Evolutionary conservation across 2,888 invertebrate species (phyloP).

Genomic region (Diaperis boleti): DNA sequence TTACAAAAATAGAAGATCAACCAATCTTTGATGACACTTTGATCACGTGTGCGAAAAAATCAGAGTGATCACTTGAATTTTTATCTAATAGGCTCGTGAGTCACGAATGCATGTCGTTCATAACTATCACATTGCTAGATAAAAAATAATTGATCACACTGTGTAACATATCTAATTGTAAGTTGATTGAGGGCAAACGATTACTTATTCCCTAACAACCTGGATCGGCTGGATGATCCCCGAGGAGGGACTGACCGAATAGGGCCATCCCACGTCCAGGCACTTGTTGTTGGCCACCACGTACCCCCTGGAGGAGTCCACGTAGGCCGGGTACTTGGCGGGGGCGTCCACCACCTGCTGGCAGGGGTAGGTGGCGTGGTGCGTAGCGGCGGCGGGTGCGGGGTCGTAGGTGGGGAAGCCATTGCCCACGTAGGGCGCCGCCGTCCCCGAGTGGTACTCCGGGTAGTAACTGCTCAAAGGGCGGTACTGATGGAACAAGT

Average conservation of each 20-base stretch:
- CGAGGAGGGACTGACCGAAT: constrained; percentile 67
- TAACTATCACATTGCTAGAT: no score
- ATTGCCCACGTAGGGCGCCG: constrained; percentile 79
- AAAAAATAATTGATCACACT: no score
- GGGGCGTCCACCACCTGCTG: constrained; percentile 72
- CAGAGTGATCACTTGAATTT: no score
- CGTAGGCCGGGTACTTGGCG: constrained; percentile 69
- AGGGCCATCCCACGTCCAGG: constrained; percentile 67
- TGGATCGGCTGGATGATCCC: constrained; percentile 67
- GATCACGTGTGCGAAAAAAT: no score
- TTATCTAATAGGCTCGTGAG: no score
- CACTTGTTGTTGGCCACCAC: no score
- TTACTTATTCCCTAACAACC: no score
- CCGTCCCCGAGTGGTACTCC: constrained; percentile 79
- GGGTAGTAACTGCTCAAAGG: constrained; percentile 87
- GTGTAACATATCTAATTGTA: no score
- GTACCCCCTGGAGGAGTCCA: constrained; percentile 70
- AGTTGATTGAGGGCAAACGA: no score
- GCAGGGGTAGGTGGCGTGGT: constrained; percentile 68
- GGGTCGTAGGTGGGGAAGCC: constrained; percentile 80
- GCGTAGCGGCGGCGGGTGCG: constrained; percentile 64
- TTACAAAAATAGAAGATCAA: no score
- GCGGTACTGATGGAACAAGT: constrained; percentile 90
- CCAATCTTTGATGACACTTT: no score
- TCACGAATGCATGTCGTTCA: no score